Evolutionary conservation across 2,113 vertebrate species (phyloP).

Genomic region (Arvicanthis niloticus): DNA sequence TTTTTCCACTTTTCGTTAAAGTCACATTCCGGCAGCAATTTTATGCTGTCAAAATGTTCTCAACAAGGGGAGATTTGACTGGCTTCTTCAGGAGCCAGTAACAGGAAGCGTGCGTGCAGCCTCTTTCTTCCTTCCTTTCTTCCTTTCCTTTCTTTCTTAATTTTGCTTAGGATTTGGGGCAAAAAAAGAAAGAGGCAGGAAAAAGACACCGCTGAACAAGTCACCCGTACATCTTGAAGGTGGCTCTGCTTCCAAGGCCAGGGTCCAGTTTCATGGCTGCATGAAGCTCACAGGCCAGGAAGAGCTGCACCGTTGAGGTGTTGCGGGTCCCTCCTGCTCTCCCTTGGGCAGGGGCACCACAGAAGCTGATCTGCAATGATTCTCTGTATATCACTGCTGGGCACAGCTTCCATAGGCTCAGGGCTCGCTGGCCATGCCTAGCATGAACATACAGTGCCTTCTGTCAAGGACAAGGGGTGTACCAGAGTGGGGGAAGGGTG

Average conservation of each 20-base stretch:
- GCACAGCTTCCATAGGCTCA: not conserved
- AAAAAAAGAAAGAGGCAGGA: not conserved
- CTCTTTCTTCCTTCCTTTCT: slow-evolving; percentile 37
- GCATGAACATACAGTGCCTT: not conserved
- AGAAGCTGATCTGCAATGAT: fast-evolving
- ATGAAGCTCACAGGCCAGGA: fast-evolving
- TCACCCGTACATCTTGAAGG: not conserved
- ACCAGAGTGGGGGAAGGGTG: not conserved
- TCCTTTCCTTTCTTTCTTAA: slow-evolving; percentile 35
- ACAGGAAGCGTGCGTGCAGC: slow-evolving; percentile 76
- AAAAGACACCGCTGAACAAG: not conserved
- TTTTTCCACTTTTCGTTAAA: slow-evolving; percentile 86
- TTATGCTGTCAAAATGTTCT: slow-evolving; percentile 84
- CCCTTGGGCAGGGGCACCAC: not conserved
- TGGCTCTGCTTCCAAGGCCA: not conserved
- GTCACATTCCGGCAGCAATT: slow-evolving; percentile 87
- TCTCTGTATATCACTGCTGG: not conserved
- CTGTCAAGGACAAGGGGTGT: not conserved
- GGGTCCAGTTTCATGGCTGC: not conserved
- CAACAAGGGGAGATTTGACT: slow-evolving; percentile 85
- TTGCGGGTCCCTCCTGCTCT: not conserved
- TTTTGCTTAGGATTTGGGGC: not conserved
- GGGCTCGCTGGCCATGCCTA: fast-evolving
- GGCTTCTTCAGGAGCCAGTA: slow-evolving; percentile 86
- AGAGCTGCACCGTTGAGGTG: fast-evolving